Evolutionary conservation across 2,888 invertebrate species (phyloP), one percentile per base, ranked within the genome.

Genomic region (Synergus laeviventris): DNA sequence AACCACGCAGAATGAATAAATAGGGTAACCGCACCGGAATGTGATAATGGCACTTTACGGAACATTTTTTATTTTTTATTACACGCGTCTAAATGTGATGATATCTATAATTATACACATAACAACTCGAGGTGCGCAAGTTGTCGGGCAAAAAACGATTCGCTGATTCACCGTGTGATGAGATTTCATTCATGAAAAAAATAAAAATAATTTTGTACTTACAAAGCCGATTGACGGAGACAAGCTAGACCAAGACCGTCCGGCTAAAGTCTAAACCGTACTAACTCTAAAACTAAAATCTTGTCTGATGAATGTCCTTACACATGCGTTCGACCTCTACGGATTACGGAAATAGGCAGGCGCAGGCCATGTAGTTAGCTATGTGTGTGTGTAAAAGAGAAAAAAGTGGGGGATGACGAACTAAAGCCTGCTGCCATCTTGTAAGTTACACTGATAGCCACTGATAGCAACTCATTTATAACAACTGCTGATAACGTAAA

Each of bases 291-390:
- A 81, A n/a, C 49, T n/a, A 56, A 56, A 56, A 56, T 83, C 74
- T 81, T 81, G 82, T 82, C 81, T 82, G 75, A 79, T 79, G 78
- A 82, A 78, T 80, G 81, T 76, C 78, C 80, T 81, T 82, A 81
- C 80, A 83, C 82, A 83, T 77, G 81, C 82, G 78, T 79, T 83
- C 84, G 83, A 82, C 84, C 84, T 84, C 81, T 84, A 83, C 82
- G 78, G 82, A 82, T 80, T 84, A 83, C 82, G 78, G 82, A 82
- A 84, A 83, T 83, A 83, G 80, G 76, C 62, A 56, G 75, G 21
- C 60, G 60, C 61, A 78, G 76, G 60, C 75, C 73, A 61, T 70
- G 62, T 74, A n/a, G n/a, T n/a, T n/a, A n/a, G n/a, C n/a, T n/a
- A n/a, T n/a, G 66, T 66, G 56, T 76, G 66, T 76, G 77, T 54